These are phyloP conservation scores for Coelopa frigida DNA, from an alignment of 1,140 invertebrate species.

Conservation along the genomic window DNA sequence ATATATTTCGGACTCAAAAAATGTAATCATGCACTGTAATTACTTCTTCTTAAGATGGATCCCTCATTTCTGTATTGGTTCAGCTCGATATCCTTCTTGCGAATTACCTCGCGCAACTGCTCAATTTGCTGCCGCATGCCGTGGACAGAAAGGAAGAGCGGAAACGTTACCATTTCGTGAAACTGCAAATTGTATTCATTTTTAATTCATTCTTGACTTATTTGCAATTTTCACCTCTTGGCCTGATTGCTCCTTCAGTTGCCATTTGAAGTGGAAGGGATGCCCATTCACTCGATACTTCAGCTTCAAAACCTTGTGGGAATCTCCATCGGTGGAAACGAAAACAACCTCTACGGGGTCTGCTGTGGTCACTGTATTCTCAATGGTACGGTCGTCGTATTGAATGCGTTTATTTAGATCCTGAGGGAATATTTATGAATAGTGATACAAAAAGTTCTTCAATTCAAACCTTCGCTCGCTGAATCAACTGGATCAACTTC, in stretches of 20 bases:
- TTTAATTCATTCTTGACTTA: neutral
- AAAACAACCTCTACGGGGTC: neutral
- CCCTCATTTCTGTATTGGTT: slow-evolving; percentile 28
- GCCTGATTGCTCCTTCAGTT: slow-evolving; percentile 3
- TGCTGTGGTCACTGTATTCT: neutral
- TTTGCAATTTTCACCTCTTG: slow-evolving; percentile 7
- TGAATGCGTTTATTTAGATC: slow-evolving; percentile 24
- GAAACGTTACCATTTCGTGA: neutral
- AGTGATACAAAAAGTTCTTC: neutral
- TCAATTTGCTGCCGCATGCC: slow-evolving; percentile 6
- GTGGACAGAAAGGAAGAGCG: neutral
- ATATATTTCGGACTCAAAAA: neutral
- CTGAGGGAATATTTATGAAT: slow-evolving; percentile 12
- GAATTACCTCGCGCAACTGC: slow-evolving; percentile 13
- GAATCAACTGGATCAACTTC: neutral
- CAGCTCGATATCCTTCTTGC: slow-evolving; percentile 29
- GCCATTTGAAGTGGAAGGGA: slow-evolving; percentile 30
- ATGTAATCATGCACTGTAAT: slow-evolving; percentile 2
- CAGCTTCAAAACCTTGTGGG: slow-evolving; percentile 13
- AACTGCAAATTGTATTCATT: slow-evolving; percentile 16
- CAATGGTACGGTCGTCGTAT: slow-evolving; percentile 18
- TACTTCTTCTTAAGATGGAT: slow-evolving; percentile 23
- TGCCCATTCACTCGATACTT: slow-evolving; percentile 23
- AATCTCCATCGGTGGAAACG: neutral
- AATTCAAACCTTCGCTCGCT: neutral